A percentile compares a stretch with the other conserved stretches of the same genome.
phyloP scores from a whole-genome alignment of 2,797 vertebrate species.

The Helicolenus hilgendorfi region DNA sequence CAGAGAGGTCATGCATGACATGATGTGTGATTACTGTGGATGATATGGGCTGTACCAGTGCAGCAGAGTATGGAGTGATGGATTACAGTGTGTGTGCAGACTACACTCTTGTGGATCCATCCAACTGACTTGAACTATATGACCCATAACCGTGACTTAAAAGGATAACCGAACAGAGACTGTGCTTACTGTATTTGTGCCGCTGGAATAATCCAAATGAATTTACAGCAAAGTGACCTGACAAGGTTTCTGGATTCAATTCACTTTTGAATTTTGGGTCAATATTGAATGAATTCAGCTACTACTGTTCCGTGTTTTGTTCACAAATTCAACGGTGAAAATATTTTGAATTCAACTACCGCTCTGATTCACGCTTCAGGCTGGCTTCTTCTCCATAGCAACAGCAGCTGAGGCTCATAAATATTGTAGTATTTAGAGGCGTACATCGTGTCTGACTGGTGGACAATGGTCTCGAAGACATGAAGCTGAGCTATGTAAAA shows the following conservation, averaged over 20 bases:
- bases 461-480: not conserved
- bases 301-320: not conserved
- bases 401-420: not conserved
- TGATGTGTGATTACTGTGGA: constrained; percentile 31
- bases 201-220: not conserved
- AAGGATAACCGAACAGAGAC: not conserved
- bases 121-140: not conserved
- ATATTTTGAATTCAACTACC: not conserved
- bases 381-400: not conserved
- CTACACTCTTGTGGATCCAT: constrained; percentile 12
- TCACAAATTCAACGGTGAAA: not conserved
- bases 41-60: not conserved
- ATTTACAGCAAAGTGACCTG: not conserved
- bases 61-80: constrained; percentile 20
- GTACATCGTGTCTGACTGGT: not conserved
- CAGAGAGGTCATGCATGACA: constrained; percentile 48
- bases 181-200: not conserved
- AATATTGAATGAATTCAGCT: not conserved
- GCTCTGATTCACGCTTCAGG: not conserved
- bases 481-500: not conserved
- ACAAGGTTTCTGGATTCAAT: not conserved
- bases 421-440: not conserved
- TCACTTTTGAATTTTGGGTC: not conserved
- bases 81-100: constrained; percentile 31
- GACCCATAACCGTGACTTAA: constrained; percentile 6